phyloP scores from a whole-genome alignment of 2,888 invertebrate genomes.

The Megaustenia siamemsis region DNA sequence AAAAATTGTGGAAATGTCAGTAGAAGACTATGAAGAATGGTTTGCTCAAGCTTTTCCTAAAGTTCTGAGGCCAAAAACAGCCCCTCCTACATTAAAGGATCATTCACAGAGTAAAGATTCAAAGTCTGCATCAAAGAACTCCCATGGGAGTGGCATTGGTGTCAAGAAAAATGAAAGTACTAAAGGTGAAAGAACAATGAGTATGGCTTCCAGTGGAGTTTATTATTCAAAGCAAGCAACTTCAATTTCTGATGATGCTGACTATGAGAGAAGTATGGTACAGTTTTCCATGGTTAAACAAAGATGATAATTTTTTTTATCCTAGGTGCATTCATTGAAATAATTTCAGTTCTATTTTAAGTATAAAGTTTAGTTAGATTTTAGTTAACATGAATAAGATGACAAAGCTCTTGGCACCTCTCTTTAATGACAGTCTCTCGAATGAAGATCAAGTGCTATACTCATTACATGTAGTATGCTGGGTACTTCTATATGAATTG shows the following conservation, averaged over 20 bases:
- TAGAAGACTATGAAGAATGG: conserved; percentile 79
- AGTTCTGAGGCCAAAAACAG: conserved; percentile 74
- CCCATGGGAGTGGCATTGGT: background rate
- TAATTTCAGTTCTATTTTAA: background rate
- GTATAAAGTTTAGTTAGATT: too few relatives aligned
- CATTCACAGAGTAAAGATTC: background rate
- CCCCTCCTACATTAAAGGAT: conserved; percentile 62
- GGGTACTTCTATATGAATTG: too few relatives aligned
- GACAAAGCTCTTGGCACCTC: background rate
- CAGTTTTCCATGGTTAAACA: conserved; percentile 37
- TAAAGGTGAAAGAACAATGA: background rate
- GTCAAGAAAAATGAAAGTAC: background rate
- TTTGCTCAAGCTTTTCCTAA: conserved; percentile 76
- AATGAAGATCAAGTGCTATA: too few relatives aligned
- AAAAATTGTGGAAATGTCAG: conserved; percentile 77
- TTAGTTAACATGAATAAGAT: background rate
- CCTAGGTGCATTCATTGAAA: background rate
- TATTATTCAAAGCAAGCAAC: conserved; percentile 10
- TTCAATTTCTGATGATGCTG: conserved; percentile 27
- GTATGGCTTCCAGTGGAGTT: too few relatives aligned
- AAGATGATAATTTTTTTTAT: conserved; percentile 24
- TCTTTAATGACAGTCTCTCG: too few relatives aligned
- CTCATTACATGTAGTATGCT: too few relatives aligned
- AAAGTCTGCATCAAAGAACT: conserved; percentile 12
- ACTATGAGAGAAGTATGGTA: background rate